Evolutionary conservation across 2,888 invertebrate species (phyloP).

Genomic region (Cataglyphis rosenhaueri): DNA sequence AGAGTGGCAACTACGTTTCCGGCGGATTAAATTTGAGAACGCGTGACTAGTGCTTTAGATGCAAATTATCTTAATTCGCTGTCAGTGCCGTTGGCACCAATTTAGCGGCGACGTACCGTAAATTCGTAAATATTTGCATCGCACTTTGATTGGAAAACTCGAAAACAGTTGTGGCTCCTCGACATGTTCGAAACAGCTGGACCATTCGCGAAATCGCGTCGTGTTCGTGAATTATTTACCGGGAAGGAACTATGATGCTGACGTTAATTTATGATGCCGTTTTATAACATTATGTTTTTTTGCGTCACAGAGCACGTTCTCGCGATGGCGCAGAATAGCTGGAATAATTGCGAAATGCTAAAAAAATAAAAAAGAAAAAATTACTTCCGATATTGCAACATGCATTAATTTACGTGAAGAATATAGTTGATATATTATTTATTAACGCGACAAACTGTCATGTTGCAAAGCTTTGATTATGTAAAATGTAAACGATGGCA

Average conservation of each 20-base stretch:
- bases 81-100: constrained; percentile 33
- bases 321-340: neutral
- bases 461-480: constrained; percentile 7
- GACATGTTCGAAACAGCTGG: constrained; percentile 22
- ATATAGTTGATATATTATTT: neutral
- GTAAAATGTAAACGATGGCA: neutral
- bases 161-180: constrained; percentile 4
- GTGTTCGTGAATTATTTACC: constrained; percentile 33
- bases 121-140: constrained; percentile 60
- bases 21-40: constrained; percentile 60
- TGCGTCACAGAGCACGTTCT: constrained; percentile 3
- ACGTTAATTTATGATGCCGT: constrained; percentile 41
- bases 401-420: constrained; percentile 37
- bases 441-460: neutral
- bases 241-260: neutral
- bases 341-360: constrained; percentile 11
- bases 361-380: neutral
- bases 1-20: constrained; percentile 37
- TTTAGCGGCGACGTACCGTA: constrained; percentile 39
- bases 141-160: constrained; percentile 48
- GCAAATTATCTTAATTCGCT: constrained; percentile 63
- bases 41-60: constrained; percentile 56
- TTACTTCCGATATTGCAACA: neutral
- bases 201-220: constrained; percentile 17
- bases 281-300: constrained; percentile 41